A percentile compares a stretch with the other conserved stretches of the same genome.
Conservation (phyloP, 2,888 invertebrate genomes). For the Salpingus planirostris region DNA sequence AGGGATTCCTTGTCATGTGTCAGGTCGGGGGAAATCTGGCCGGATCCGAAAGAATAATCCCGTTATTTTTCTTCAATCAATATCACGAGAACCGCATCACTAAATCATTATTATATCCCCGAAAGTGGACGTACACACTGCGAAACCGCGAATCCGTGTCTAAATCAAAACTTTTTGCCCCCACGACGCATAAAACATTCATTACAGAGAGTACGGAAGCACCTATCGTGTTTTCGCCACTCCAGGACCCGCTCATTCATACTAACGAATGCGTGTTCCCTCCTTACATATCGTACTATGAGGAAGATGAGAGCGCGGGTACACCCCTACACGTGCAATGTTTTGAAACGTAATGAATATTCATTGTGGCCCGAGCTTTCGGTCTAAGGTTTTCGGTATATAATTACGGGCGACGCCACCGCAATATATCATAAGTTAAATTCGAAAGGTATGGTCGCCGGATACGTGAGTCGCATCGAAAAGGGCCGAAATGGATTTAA, state of each 20-base stretch:
- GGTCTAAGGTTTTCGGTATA: conserved; percentile 36
- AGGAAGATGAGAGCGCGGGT: no score
- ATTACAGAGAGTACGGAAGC: no score
- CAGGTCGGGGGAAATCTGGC: conserved; percentile 25
- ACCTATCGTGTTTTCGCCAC: no score
- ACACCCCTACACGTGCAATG: no score
- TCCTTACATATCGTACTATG: no score
- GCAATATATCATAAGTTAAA: conserved; percentile 37
- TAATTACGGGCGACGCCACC: conserved; percentile 34
- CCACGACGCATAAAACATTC: no score
- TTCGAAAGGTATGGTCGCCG: conserved; percentile 34
- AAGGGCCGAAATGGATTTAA: conserved; percentile 33
- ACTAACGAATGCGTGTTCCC: conserved; percentile 21
- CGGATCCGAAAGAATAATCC: conserved; percentile 24
- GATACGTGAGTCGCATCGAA: conserved; percentile 34
- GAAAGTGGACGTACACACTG: no score
- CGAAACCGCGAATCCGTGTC: no score
- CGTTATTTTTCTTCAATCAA: conserved; percentile 24
- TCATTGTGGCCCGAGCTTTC: conserved; percentile 35
- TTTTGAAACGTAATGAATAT: conserved; percentile 37
- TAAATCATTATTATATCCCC: no score
- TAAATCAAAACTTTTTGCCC: no score
- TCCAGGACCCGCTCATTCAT: no score
- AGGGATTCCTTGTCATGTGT: conserved; percentile 37
- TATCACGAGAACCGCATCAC: no score